phyloP scores from a whole-genome alignment of 1,140 invertebrate genomes.

The Lanistes nyassanus region DNA sequence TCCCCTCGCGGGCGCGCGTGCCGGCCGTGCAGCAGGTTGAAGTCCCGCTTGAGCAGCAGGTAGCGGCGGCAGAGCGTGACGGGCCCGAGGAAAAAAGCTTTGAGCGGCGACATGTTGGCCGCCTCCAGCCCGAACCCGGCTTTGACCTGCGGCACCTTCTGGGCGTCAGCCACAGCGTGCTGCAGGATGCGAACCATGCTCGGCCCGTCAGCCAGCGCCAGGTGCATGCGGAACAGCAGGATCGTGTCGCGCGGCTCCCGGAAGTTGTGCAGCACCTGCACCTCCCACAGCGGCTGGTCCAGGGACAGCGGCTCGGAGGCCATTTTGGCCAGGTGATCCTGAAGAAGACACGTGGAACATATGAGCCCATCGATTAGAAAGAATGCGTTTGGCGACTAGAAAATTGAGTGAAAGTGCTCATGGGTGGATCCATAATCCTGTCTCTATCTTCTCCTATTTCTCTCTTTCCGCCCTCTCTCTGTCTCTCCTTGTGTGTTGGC shows the following conservation, averaged over 20 bases:
- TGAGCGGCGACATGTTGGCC: conserved; percentile 36
- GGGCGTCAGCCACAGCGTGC: conserved; percentile 69
- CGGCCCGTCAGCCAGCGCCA: conserved; percentile 72
- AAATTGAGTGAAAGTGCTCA: not conserved
- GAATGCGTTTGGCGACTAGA: too few relatives aligned
- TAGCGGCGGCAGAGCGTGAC: conserved; percentile 69
- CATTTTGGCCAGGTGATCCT: conserved; percentile 66
- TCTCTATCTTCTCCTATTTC: not conserved
- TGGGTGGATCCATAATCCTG: not conserved
- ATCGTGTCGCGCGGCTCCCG: conserved; percentile 68
- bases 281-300: conserved; percentile 72
- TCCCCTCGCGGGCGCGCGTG: conserved; percentile 52
- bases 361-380: too few relatives aligned
- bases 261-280: conserved; percentile 69
- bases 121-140: conserved; percentile 30
- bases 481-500: not conserved
- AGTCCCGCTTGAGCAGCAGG: conserved; percentile 60
- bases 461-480: too few relatives aligned
- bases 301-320: conserved; percentile 65
- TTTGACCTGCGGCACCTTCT: conserved; percentile 37
- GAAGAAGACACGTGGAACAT: not conserved
- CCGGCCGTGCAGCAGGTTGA: conserved; percentile 59
- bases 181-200: conserved; percentile 69
- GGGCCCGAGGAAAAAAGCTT: conserved; percentile 70
- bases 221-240: conserved; percentile 71